These are phyloP conservation scores for Dryadula phaetusa DNA, from an alignment of 2,888 invertebrate genomes.

Conservation along the genomic window DNA sequence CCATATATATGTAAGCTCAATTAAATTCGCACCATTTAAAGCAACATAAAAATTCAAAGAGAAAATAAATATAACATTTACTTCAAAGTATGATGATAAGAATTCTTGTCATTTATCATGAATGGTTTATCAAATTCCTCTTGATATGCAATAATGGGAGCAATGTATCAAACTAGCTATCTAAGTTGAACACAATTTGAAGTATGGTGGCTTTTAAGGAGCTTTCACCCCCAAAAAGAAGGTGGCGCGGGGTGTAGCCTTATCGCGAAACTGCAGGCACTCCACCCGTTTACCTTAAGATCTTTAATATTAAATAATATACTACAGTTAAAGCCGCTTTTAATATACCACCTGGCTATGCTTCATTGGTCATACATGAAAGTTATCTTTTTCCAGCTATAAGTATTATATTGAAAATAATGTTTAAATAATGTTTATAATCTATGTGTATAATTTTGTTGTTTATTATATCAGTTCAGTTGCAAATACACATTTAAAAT, in stretches of 20 bases:
- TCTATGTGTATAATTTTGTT: background rate
- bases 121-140: slow-evolving; percentile 72
- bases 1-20: slow-evolving; percentile 40
- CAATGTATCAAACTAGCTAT: slow-evolving; percentile 83
- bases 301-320: slow-evolving; percentile 84
- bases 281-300: slow-evolving; percentile 81
- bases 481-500: background rate
- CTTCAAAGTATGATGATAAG: slow-evolving; percentile 25
- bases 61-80: slow-evolving; percentile 5
- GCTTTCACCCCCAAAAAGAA: slow-evolving; percentile 69
- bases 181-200: slow-evolving; percentile 83
- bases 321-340: slow-evolving; percentile 76
- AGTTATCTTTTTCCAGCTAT: background rate
- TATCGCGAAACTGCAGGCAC: slow-evolving; percentile 84
- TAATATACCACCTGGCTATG: slow-evolving; percentile 63
- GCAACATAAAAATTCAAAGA: slow-evolving; percentile 9
- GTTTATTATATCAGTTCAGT: no score
- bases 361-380: slow-evolving; percentile 57
- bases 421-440: background rate
- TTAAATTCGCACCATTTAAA: slow-evolving; percentile 42
- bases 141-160: slow-evolving; percentile 81
- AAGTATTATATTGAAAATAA: no score
- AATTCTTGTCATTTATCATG: slow-evolving; percentile 57
- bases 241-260: slow-evolving; percentile 65
- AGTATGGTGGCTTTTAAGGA: slow-evolving; percentile 80